Evolutionary conservation across 2,113 vertebrate genomes (phyloP).

Genomic region (Albula glossodonta): DNA sequence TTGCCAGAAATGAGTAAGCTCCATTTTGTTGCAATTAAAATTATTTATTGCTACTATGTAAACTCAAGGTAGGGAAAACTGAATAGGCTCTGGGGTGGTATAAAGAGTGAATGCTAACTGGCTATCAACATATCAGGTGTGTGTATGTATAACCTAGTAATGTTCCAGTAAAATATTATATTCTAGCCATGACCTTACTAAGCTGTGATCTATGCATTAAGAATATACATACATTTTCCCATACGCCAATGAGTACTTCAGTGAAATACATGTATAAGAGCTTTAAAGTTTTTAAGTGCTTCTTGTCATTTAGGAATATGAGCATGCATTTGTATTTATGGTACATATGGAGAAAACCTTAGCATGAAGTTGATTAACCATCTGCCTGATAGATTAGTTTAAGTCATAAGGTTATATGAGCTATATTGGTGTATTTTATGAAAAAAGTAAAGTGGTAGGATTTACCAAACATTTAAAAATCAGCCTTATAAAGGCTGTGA

Average conservation of each 20-base stretch:
- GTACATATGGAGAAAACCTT: background rate
- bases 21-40: conserved; percentile 55
- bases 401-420: background rate
- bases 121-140: conserved; percentile 60
- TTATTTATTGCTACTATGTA: conserved; percentile 49
- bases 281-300: background rate
- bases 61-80: conserved; percentile 64
- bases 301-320: background rate
- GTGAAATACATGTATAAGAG: background rate
- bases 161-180: conserved; percentile 58
- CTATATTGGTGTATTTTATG: background rate
- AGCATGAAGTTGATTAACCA: background rate
- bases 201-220: conserved; percentile 65
- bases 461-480: background rate
- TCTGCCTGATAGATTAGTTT: background rate
- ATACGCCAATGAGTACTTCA: background rate
- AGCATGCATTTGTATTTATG: background rate
- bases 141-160: conserved; percentile 30
- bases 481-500: background rate
- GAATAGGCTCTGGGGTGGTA: conserved; percentile 64
- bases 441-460: background rate
- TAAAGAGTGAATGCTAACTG: conserved; percentile 61
- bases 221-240: conserved; percentile 2
- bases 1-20: conserved; percentile 69
- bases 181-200: conserved; percentile 64